Base-by-base conservation (phyloP, 2,888 invertebrate genomes). In the Tholera decimalis region DNA sequence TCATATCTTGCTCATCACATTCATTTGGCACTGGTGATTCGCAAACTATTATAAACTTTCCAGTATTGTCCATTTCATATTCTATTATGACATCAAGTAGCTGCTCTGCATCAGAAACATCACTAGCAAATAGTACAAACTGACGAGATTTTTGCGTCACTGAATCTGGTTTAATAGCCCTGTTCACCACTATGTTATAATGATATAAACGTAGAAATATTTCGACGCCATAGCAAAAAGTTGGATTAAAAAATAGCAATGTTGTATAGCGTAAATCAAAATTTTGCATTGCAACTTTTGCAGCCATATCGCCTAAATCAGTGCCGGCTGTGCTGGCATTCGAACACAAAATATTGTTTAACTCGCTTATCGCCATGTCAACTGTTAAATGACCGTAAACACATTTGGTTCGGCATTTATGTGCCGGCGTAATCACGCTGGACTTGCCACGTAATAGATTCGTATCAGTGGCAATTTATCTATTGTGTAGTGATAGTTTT, bases 21-120 rank as follows among this genome's bases (percentile, higher is more conserved):
- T 89, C 80, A n/a, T 59, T 41, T 2, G 51, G 37, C 39, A 73
- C 55, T 41, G 76, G 49, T 7, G 91, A 90, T 71, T 88, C 83
- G 63, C 94, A 94, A 51, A 92, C 73, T 11, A 93, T 79, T n/a
- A 94, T 86, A 67, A 85, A 91, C 67, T 87, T 89, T 0, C 92
- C 92, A 0, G 89, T 91, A 61, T 91, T 93, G 67, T 91, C 89
- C 55, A 91, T 90, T 61, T 85, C 64, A 54, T 86, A 81, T 8
- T 67, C 60, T 24, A 75, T 73, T 83, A 92, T 85, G 83, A 87
- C 87, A 24, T 83, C 61, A 15, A 94, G 69, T 62, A 88, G 82
- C 15, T 77, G 43, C 51, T 69, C 72, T 20, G 93, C 82, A 39
- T 88, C 78, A n/a, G 61, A 59, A 13, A 89, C 35, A 57, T 85